Base-by-base conservation (phyloP, 1,140 invertebrate species). In the Hycleus phaleratus region DNA sequence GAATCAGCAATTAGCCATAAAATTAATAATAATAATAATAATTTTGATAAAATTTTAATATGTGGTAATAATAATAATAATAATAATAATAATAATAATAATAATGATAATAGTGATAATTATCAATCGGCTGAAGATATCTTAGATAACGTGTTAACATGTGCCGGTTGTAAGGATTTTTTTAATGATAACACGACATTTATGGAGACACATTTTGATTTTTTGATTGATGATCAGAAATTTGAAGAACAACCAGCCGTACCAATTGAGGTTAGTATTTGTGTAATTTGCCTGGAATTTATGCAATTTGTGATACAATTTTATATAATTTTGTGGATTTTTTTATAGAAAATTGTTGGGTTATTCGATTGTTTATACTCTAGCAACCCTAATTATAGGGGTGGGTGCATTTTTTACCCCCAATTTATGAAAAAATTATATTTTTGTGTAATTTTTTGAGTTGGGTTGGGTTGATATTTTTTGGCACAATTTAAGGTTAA, bases 1-100 rank as follows among this genome's bases (percentile, higher is more conserved):
- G 79, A 79, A 61, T 79, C 77, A 10, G 75, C 79, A 26, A 74
- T 66, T 7, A 80, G 75, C 60, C 60, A 50, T 49, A 63, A 60
- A 12, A 68, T 60, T 45, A 39, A 50, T 18, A 57, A 38, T 10
- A 32, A 24, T 48, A 44, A 38, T 43, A 43, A 32, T 24, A 40
- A 42, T 38, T 26, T 24, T 10, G 39, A 57, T 44, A 52, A 70
- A 43, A 46, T 38, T 45, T 54, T 44, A 3, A 38, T 44, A 38
- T 53, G 56, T 24, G 57, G 43, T 12, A 63, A 59, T 24, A 64
- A 63, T 24, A 71, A 50, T 49, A 63, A 60, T 24, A 68, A 61
- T 45, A 39, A 50, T 32, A 50, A 38, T 1, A 32, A 24, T 48
- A 44, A 38, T 43, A 43, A 32, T 24, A 40, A 52, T 24, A 57